Evolutionary conservation across 1,140 invertebrate genomes (phyloP).

Genomic region (Lordiphosa collinella): DNA sequence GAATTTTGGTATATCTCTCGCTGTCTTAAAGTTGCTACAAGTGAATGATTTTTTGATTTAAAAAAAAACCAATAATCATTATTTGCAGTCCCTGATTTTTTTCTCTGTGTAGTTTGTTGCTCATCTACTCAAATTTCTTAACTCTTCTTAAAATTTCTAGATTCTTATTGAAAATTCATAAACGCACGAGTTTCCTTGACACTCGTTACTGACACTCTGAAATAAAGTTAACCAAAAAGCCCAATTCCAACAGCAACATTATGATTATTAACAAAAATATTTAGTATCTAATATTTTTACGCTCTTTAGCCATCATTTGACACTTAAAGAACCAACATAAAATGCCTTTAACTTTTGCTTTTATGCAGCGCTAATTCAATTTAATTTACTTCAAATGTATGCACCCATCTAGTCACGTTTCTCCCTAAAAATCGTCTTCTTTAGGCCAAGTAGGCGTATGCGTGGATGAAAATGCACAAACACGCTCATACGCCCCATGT

Average conservation of each 20-base stretch:
- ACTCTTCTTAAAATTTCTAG: too few relatives aligned
- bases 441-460: slow-evolving; percentile 58
- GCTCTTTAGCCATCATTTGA: slow-evolving; percentile 25
- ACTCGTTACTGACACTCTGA: too few relatives aligned
- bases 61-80: too few relatives aligned
- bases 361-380: slow-evolving; percentile 61
- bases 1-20: too few relatives aligned
- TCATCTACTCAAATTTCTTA: too few relatives aligned
- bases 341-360: slow-evolving; percentile 19
- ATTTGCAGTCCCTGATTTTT: too few relatives aligned
- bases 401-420: neutral
- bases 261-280: slow-evolving; percentile 9
- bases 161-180: too few relatives aligned
- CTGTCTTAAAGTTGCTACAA: too few relatives aligned
- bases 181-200: too few relatives aligned
- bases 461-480: slow-evolving; percentile 12
- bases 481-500: slow-evolving; percentile 25
- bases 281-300: slow-evolving; percentile 36
- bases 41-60: too few relatives aligned
- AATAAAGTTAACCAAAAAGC: too few relatives aligned
- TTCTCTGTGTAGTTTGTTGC: too few relatives aligned
- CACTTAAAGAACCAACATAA: slow-evolving; percentile 28
- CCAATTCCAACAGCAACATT: neutral
- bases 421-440: slow-evolving; percentile 12
- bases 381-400: slow-evolving; percentile 34